phyloP scores from a whole-genome alignment of 2,797 vertebrate genomes.

The Sitta carolinensis region DNA sequence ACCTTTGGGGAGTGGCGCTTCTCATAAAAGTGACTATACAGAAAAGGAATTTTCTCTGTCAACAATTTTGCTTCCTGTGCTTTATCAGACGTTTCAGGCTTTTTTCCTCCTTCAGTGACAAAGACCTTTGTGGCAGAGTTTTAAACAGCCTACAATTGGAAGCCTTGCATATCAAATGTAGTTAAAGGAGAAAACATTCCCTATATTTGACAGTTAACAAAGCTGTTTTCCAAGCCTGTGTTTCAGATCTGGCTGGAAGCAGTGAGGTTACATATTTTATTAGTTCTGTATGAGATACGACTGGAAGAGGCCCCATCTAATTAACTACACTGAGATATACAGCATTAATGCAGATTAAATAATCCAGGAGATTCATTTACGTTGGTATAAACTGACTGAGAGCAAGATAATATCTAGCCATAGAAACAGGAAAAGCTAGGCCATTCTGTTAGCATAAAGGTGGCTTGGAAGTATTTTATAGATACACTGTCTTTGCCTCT shows the following conservation, averaged over 20 bases:
- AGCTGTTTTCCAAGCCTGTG: not conserved
- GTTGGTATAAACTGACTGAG: not conserved
- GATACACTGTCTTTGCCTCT: not conserved
- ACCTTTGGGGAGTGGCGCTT: slow-evolving; percentile 46
- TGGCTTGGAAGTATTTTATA: not conserved
- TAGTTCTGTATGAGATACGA: not conserved
- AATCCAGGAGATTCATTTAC: not conserved
- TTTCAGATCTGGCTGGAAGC: not conserved
- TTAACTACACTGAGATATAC: not conserved
- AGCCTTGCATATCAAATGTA: not conserved
- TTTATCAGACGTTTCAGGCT: not conserved
- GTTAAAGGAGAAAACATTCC: not conserved
- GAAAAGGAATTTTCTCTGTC: slow-evolving; percentile 64
- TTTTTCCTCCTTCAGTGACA: not conserved
- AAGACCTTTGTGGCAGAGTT: not conserved
- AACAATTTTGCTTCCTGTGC: slow-evolving; percentile 58
- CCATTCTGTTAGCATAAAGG: not conserved
- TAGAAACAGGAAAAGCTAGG: not conserved
- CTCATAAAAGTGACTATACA: slow-evolving; percentile 48
- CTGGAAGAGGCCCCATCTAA: not conserved
- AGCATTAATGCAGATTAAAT: not conserved
- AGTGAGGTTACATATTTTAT: not conserved
- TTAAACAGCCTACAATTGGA: not conserved
- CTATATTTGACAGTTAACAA: not conserved
- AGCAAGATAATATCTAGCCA: not conserved